Evolutionary conservation across 2,797 vertebrate genomes (phyloP).

Genomic region (Buphagus erythrorhynchus): DNA sequence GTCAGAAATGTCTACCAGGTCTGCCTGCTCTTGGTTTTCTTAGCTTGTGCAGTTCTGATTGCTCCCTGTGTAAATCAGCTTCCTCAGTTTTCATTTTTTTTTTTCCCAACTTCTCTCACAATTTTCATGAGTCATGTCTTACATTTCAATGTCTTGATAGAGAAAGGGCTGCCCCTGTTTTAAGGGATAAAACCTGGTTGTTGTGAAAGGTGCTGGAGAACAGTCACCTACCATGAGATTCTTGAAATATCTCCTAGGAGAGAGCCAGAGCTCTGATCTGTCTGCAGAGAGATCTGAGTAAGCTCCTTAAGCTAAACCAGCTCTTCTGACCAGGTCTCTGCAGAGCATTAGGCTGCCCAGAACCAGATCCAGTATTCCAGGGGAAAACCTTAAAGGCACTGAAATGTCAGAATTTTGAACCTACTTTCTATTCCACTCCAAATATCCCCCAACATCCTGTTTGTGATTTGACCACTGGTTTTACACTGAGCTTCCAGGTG

Average conservation of each 20-base stretch:
- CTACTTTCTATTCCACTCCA: background rate
- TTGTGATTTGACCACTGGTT: background rate
- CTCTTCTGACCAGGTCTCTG: background rate
- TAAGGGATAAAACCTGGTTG: background rate
- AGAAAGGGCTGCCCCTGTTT: background rate
- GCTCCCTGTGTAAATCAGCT: background rate
- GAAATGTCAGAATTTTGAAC: background rate
- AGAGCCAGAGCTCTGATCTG: background rate
- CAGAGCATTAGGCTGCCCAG: background rate
- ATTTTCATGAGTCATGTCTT: background rate
- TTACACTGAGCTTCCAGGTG: background rate
- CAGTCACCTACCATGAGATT: rapidly evolving
- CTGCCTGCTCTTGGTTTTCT: background rate
- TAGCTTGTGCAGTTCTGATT: background rate
- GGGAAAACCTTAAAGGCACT: background rate
- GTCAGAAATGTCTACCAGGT: background rate
- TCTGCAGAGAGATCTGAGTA: background rate
- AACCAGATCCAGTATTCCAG: background rate
- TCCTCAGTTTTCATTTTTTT: background rate
- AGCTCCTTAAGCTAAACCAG: constrained; percentile 1
- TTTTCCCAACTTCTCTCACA: background rate
- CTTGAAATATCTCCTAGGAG: background rate
- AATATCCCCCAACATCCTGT: background rate
- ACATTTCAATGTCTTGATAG: background rate
- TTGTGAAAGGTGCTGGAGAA: background rate